Conservation (phyloP, 2,888 invertebrate species). For the Scotopteryx bipunctaria region DNA sequence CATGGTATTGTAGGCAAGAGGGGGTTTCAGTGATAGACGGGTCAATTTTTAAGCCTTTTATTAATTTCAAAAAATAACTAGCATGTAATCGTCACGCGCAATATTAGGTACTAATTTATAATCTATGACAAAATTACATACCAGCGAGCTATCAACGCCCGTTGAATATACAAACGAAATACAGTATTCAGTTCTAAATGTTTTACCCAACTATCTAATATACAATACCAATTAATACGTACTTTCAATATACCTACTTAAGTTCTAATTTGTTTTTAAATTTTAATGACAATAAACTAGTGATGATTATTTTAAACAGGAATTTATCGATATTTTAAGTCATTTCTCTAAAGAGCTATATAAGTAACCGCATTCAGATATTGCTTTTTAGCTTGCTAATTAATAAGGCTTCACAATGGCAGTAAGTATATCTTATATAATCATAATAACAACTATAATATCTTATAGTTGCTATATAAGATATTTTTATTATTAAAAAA, state of each 20-base stretch:
- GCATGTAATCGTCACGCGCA: constrained; percentile 77
- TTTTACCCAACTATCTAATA: constrained; percentile 63
- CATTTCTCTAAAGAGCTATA: constrained; percentile 4
- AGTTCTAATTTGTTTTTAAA: constrained; percentile 61
- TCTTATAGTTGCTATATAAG: no score
- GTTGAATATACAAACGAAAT: constrained; percentile 54
- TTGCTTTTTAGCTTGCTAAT: neutral
- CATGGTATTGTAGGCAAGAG: neutral
- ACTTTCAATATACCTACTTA: constrained; percentile 67
- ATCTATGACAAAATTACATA: constrained; percentile 75
- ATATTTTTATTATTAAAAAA: no score
- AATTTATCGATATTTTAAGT: constrained; percentile 29
- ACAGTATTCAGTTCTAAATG: constrained; percentile 69
- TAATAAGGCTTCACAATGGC: no score
- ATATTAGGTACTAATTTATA: constrained; percentile 73
- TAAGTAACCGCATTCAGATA: constrained; percentile 1
- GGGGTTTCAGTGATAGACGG: neutral
- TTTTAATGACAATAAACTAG: constrained; percentile 49
- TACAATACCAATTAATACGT: constrained; percentile 67
- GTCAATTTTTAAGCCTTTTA: constrained; percentile 71
- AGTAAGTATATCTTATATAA: no score
- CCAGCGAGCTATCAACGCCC: constrained; percentile 53
- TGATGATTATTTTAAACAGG: constrained; percentile 48
- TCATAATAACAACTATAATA: no score
- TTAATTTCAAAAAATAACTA: constrained; percentile 81